Evolutionary conservation across 1,140 invertebrate species (phyloP), one percentile per base, ranked within the genome.

Genomic region (Lysiphlebus fabarum): DNA sequence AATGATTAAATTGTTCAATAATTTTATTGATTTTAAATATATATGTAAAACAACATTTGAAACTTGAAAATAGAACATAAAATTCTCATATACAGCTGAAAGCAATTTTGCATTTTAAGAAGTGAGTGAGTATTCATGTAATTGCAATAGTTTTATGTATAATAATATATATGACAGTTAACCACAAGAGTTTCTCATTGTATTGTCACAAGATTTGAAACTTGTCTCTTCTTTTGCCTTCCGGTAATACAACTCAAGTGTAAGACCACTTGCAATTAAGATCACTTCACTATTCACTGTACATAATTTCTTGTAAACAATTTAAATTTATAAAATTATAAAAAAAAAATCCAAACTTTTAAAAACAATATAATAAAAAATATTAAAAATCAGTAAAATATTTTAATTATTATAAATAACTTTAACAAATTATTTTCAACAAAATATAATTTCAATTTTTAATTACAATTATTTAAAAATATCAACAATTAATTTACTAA

Each of bases 201-300:
- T 53, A 41, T 47, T 59, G 40, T 56, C 45, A 17, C 44, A 44
- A 12, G 45, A 37, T 10, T 26, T 49, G 26, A 51, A 56, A 56
- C 34, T 26, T 42, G 40, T 59, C 47, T 37, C 47, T 7, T 41
- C 34, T 53, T 34, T 2, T 43, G 42, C 34, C 57, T 59, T 34
- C 6, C 33, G 12, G 57, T 53, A 49, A 53, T 47, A 44, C 54
- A 43, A 59, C 42, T 14, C 50, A 12, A 38, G 36, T 38, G 12
- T 51, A 51, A 51, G 36, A 38, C 49, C 49, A 10, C 36, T 5
- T 12, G 42, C 57, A 53, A 59, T 59, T 59, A 59, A 49, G 49
- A 59, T 59, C 42, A 36, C 50, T 53, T 49, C 53, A 59, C 53
- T 59, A 59, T 59, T 59, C 49, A 59, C 37, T 53, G 49, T 44